Conservation (phyloP, 2,888 invertebrate species). For the Brassicogethes aeneus region DNA sequence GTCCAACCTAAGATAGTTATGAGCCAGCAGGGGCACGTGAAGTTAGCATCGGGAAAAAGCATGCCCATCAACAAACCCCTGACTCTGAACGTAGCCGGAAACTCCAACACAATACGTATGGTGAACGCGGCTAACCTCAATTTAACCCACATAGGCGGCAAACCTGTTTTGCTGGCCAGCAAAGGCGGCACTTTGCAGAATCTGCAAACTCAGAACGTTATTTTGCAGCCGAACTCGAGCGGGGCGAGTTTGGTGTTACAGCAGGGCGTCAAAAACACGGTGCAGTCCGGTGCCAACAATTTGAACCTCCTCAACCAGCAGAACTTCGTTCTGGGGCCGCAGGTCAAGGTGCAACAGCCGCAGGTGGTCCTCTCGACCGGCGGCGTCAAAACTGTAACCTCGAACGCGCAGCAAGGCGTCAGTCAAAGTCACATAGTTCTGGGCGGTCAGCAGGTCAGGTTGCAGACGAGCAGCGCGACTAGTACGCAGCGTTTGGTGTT, state of each 20-base stretch:
- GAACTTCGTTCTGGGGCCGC: slow-evolving; percentile 35
- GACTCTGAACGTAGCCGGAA: slow-evolving; percentile 26
- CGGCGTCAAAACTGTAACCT: slow-evolving; percentile 20
- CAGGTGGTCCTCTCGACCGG: slow-evolving; percentile 33
- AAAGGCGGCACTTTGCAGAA: slow-evolving; percentile 35
- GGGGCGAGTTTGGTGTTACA: slow-evolving; percentile 24
- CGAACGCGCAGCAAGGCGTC: slow-evolving; percentile 8
- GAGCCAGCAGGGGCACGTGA: slow-evolving; percentile 11
- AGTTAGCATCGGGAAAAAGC: slow-evolving; percentile 19
- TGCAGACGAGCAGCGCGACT: slow-evolving; percentile 31
- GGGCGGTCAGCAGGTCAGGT: slow-evolving; percentile 36
- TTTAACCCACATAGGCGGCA: slow-evolving; percentile 47
- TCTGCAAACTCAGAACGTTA: slow-evolving; percentile 40
- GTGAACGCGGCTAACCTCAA: slow-evolving; percentile 44
- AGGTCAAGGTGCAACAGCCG: slow-evolving; percentile 35
- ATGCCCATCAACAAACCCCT: slow-evolving; percentile 26
- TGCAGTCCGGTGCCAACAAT: slow-evolving; percentile 17
- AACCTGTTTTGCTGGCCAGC: slow-evolving; percentile 47
- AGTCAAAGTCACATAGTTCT: slow-evolving; percentile 35
- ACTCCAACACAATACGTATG: slow-evolving; percentile 41
- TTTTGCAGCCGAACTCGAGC: slow-evolving; percentile 35
- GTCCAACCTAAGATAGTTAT: slow-evolving; percentile 29
- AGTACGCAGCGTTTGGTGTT: slow-evolving; percentile 42
- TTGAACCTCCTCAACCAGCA: slow-evolving; percentile 32
- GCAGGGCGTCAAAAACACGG: slow-evolving; percentile 23